phyloP scores from a whole-genome alignment of 2,113 vertebrate genomes.

The Arvicanthis niloticus region DNA sequence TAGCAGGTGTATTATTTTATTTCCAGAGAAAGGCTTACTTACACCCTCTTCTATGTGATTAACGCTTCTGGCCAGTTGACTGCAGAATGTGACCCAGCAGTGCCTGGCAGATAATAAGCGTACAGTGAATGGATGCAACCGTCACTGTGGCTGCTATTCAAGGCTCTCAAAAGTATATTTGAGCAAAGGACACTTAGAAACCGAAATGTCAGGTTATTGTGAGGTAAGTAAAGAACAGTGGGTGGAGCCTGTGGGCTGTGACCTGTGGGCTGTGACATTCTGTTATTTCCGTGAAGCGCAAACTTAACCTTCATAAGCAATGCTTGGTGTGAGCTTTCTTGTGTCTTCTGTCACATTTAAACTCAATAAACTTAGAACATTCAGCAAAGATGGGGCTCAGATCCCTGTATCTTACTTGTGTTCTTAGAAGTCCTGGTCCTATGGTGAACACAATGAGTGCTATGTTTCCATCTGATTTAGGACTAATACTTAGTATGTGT shows the following conservation, averaged over 20 bases:
- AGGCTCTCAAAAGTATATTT: not conserved
- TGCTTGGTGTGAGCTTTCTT: not conserved
- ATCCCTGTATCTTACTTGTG: not conserved
- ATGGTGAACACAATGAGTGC: not conserved
- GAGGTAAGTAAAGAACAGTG: not conserved
- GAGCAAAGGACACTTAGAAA: not conserved
- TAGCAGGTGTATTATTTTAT: slow-evolving; percentile 32
- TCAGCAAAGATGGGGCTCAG: not conserved
- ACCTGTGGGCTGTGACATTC: not conserved
- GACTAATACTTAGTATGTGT: not conserved
- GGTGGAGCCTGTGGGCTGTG: not conserved
- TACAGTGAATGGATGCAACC: not conserved
- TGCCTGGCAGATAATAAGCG: not conserved
- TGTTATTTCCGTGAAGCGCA: not conserved
- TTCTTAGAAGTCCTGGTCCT: not conserved
- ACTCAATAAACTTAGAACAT: not conserved
- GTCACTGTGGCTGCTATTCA: not conserved
- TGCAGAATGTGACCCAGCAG: not conserved
- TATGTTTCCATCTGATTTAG: not conserved
- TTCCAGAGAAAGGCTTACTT: slow-evolving; percentile 53
- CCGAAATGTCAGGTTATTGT: not conserved
- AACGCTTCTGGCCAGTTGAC: not conserved
- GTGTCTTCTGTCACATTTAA: not conserved
- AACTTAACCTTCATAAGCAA: not conserved
- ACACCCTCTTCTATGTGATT: not conserved